Percentiles rank a stretch among this genome's conserved stretches.
Conservation (phyloP, 37 sponge, comb jelly and placozoan genomes). For the Corticium candelabrum region DNA sequence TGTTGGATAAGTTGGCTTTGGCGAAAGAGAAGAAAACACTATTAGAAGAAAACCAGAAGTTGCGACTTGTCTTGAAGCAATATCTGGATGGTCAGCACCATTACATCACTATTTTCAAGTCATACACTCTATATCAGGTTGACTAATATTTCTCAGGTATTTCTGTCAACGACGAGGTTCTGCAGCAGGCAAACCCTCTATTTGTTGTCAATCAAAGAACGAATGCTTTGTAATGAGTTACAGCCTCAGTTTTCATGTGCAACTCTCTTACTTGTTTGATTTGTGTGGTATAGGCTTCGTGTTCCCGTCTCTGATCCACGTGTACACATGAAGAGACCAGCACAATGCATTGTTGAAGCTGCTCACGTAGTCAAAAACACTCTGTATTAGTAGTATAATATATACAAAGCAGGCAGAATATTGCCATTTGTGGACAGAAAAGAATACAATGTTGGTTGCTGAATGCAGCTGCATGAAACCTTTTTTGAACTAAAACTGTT, state of each 20-base stretch:
- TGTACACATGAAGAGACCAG: conserved; percentile 18
- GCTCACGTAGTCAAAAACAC: conserved; percentile 78
- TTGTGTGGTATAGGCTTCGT: conserved; percentile 13
- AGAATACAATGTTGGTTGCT: too few species aligned
- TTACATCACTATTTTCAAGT: neutral
- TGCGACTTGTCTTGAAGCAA: conserved; percentile 82
- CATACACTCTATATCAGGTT: neutral
- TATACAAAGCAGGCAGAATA: too few species aligned
- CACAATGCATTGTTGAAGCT: conserved; percentile 57
- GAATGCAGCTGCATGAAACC: too few species aligned
- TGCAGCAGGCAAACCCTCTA: conserved; percentile 79
- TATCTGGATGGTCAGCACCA: conserved; percentile 83
- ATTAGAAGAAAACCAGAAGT: conserved; percentile 63
- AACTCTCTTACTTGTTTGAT: neutral
- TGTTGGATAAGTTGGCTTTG: conserved; percentile 76
- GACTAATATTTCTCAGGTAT: conserved; percentile 42
- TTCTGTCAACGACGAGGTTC: conserved; percentile 88
- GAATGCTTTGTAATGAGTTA: conserved; percentile 27
- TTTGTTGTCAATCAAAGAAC: conserved; percentile 70
- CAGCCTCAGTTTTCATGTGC: neutral
- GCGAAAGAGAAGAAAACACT: conserved; percentile 65
- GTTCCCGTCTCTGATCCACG: conserved; percentile 67
- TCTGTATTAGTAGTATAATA: too few species aligned
- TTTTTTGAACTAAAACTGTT: too few species aligned
- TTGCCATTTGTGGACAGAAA: too few species aligned